A percentile compares a stretch with the other conserved stretches of the same genome.
phyloP scores from a whole-genome alignment of 2,113 vertebrate genomes.

The Charina bottae region DNA sequence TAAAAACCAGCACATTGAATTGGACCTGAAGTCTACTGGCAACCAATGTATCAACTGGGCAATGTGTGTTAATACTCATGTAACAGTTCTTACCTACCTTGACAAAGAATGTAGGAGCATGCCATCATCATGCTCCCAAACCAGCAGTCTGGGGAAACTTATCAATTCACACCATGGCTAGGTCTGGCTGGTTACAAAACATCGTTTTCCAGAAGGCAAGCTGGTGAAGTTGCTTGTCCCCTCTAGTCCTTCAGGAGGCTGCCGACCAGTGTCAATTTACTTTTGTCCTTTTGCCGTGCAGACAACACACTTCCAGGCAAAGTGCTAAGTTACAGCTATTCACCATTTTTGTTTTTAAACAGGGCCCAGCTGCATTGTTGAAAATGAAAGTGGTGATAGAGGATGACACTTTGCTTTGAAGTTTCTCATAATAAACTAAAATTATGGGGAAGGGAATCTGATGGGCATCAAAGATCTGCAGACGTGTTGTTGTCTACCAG shows the following conservation, averaged over 20 bases:
- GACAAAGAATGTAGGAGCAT: not conserved
- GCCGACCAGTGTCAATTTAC: not conserved
- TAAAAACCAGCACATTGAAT: not conserved
- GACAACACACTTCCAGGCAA: not conserved
- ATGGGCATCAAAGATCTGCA: not conserved
- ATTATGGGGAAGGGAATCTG: not conserved
- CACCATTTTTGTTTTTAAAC: not conserved
- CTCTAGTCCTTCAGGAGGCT: not conserved
- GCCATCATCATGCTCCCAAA: not conserved
- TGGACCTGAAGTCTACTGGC: not conserved
- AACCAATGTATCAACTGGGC: not conserved
- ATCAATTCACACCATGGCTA: not conserved
- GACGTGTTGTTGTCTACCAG: not conserved
- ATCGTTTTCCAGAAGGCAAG: not conserved
- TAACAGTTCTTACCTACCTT: not conserved
- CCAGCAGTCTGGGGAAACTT: not conserved
- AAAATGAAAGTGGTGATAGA: not conserved
- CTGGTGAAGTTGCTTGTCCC: not conserved
- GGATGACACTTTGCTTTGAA: not conserved
- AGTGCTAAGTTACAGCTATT: not conserved
- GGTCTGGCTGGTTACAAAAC: not conserved
- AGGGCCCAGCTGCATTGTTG: not conserved
- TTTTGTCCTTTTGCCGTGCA: not conserved
- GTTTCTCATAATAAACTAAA: not conserved
- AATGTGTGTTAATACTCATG: not conserved